Base-by-base conservation (phyloP, 2,797 vertebrate genomes). In the Acrossocheilus fasciatus region DNA sequence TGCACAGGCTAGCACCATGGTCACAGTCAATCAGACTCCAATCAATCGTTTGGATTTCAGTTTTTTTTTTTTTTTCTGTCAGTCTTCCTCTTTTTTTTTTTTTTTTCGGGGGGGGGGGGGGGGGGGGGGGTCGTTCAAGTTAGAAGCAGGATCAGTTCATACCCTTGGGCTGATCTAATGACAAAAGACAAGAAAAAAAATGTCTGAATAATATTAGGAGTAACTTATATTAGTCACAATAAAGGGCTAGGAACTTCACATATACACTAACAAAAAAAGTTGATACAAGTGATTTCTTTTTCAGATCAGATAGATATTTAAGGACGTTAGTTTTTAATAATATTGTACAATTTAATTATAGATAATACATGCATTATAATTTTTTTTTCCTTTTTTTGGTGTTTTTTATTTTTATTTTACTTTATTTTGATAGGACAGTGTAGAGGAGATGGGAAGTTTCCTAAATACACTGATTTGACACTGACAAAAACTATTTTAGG, bases 101-200 rank as follows among this genome's bases (percentile, higher is more conserved):
- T 84, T 91, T 54, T 41, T 47, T 47, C 26, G 7, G 3, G 11
- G 43, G 43, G 5, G 3, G 20, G 36, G 43, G 43, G 5, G 3
- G 20, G 36, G 45, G 20, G 34, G 75, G 15, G 69, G 30, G 47
- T 64, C 68, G 12, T 86, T 88, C 43, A 89, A 90, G 90, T 88
- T 89, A 81, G 45, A 82, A 70, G 34, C 50, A 79, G 77, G 64
- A 77, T 88, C 34, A 82, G 82, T 89, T 90, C 96, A 98, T 97
- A 97, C 97, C 97, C 96, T 97, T 98, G 98, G 97, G 97, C 96
- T 94, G 94, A 94, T 96, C 94, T 92, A 17, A 14, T 20, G 52
- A 47, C 23, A 76, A 45, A 70, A 70, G 14, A 14, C 4, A 39
- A 76, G 30, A 59, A 47, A 15, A 36, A 36, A 43, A 64, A n/a